Evolutionary conservation across 2,888 invertebrate genomes (phyloP), one percentile per base, ranked within the genome.

Genomic region (Apamea crenata): DNA sequence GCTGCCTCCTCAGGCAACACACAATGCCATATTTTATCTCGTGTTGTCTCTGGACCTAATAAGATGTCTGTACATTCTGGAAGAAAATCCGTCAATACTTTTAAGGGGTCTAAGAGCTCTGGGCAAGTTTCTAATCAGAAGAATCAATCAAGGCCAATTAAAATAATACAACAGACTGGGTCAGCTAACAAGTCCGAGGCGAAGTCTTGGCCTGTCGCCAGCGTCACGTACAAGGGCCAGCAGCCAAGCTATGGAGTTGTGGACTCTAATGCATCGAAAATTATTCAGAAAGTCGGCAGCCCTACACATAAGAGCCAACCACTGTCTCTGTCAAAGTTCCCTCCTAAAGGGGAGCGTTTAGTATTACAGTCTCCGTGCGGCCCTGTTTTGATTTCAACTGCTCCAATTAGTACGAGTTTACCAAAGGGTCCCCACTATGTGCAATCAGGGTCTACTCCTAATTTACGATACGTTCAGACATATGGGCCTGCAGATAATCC

Each of bases 111-210:
- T 21, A 96, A 96, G 91, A 95, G 89, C 88, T 93, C 95, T 40
- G 82, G 89, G 21, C 95, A 96, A 91, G 91, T 90, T 18, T 91
- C 94, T 6, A 92, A 89, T 77, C 96, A 95, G 85, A 96, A 96
- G 84, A 96, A 93, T 91, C 96, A 96, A 84, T 96, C 96, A 0
- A 96, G 97, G 88, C 95, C 97, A 40, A 96, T 97, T 32, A 97
- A 97, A 92, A 97, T 97, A 82, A 97, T 97, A 84, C 97, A 97
- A 88, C 96, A 97, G 88, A 92, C 96, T 75, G 96, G 96, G 75
- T 90, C 95, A 78, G 90, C 92, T 78, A 94, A 94, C 87, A 97
- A 97, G 92, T 93, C 95, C 4, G 97, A 96, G 82, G 90, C 92
- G 40, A 96, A 97, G 89, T 88, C 94, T 82, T 96, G 96, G 96